Evolutionary conservation across 2,113 vertebrate genomes (phyloP).

Genomic region (Oxyura jamaicensis): DNA sequence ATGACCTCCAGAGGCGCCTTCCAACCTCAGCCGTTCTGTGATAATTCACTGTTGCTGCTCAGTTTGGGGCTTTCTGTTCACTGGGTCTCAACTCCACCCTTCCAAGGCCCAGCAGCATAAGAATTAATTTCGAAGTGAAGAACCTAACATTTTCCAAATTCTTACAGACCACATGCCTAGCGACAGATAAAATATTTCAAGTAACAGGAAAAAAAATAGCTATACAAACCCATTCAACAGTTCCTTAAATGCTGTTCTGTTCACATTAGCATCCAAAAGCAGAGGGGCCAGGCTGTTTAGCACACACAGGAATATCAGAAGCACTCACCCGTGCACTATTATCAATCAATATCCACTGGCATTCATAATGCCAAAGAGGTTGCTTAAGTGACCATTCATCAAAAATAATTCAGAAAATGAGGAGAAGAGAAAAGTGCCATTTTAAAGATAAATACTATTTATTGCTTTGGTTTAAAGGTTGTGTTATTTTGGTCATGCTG

Average conservation of each 20-base stretch:
- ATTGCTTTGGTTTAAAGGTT: background rate
- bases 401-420: background rate
- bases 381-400: background rate
- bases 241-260: background rate
- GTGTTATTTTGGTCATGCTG: background rate
- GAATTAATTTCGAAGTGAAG: background rate
- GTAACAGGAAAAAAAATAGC: background rate
- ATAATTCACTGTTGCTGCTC: background rate
- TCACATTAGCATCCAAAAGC: background rate
- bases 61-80: background rate
- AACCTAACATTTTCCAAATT: background rate
- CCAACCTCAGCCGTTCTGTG: background rate
- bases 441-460: background rate
- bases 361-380: background rate
- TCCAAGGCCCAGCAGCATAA: background rate
- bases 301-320: background rate
- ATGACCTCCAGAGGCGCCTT: background rate
- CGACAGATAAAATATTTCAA: background rate
- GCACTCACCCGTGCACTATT: background rate
- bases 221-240: background rate
- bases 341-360: background rate
- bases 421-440: background rate
- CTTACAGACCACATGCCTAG: rapidly evolving
- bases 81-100: background rate
- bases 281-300: background rate